phyloP scores from a whole-genome alignment of 2,113 vertebrate genomes.

The Reinhardtius hippoglossoides region DNA sequence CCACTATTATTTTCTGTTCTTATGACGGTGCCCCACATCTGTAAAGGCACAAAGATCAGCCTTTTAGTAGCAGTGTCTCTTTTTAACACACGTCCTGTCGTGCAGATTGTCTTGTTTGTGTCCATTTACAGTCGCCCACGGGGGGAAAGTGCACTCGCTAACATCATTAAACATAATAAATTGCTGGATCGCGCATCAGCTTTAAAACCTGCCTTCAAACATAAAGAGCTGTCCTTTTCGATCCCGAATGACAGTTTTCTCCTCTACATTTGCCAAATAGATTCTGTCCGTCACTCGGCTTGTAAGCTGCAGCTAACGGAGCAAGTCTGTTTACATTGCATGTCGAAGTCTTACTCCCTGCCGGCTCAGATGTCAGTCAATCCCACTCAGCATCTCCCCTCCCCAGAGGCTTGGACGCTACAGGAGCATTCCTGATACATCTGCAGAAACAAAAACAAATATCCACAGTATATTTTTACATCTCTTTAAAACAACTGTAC shows the following conservation, averaged over 20 bases:
- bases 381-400: not conserved
- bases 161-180: not conserved
- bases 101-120: not conserved
- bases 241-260: conserved; percentile 2
- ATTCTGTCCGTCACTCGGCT: conserved; percentile 37
- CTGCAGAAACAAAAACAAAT: not conserved
- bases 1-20: no score
- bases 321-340: conserved; percentile 28
- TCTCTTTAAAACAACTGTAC: not conserved
- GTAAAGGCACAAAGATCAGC: not conserved
- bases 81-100: conserved; percentile 1
- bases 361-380: conserved; percentile 37
- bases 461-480: not conserved
- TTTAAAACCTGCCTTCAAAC: not conserved
- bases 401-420: not conserved
- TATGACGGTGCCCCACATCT: not conserved
- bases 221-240: not conserved
- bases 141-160: not conserved
- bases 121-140: not conserved
- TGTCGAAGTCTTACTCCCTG: conserved; percentile 17
- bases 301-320: conserved; percentile 27
- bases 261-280: conserved; percentile 2
- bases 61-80: not conserved
- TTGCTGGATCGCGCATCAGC: not conserved
- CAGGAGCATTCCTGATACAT: conserved; percentile 24